These are phyloP conservation scores for Psammodynastes pulverulentus DNA, from an alignment of 2,113 vertebrate genomes.

Conservation along the genomic window DNA sequence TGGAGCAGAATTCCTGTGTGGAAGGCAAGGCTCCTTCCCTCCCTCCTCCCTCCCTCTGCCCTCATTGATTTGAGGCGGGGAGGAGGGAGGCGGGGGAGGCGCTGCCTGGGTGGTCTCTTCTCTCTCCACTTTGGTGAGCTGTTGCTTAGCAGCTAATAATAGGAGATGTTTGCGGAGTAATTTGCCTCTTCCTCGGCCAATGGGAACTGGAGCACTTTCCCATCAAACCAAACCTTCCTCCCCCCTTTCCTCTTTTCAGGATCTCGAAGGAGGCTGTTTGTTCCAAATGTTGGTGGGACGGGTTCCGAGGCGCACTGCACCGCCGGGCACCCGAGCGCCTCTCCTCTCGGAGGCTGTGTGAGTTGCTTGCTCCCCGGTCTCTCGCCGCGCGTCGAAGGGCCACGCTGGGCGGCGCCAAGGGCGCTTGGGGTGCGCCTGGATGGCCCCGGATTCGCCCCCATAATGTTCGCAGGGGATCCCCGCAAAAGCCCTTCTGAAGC, in stretches of 20 bases:
- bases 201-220: conserved; percentile 82
- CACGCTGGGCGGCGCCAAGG: conserved; percentile 2
- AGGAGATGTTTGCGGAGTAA: conserved; percentile 89
- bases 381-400: not conserved
- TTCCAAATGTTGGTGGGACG: conserved; percentile 79
- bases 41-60: conserved; percentile 41
- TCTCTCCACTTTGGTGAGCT: conserved; percentile 85
- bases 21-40: conserved; percentile 68
- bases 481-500: conserved; percentile 12
- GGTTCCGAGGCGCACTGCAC: conserved; percentile 70
- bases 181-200: conserved; percentile 90
- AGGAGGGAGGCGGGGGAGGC: conserved; percentile 55
- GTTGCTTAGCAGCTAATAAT: conserved; percentile 93
- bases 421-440: conserved; percentile 52
- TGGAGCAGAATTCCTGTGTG: conserved; percentile 62
- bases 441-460: conserved; percentile 78
- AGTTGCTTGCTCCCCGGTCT: not conserved
- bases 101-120: conserved; percentile 83
- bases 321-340: not conserved
- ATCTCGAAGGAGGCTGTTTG: conserved; percentile 70
- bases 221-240: conserved; percentile 75
- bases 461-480: conserved; percentile 81
- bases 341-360: not conserved
- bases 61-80: conserved; percentile 61
- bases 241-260: conserved; percentile 69